Evolutionary conservation across 2,113 vertebrate species (phyloP), one percentile per base, ranked within the genome.

Genomic region (Marmota flaviventris): DNA sequence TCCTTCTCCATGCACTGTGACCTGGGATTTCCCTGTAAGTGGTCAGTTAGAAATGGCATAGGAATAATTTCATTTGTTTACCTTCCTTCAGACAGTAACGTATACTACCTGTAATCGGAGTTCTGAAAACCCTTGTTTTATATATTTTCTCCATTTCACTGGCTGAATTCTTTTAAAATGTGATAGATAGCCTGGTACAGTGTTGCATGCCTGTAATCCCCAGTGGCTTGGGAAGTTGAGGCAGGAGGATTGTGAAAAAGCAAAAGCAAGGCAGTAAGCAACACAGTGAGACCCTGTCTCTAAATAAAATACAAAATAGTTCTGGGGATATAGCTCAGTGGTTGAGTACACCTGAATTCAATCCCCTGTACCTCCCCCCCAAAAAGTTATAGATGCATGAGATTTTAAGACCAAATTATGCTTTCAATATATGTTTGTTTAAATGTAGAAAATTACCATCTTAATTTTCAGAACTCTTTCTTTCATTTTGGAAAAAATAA

Each of bases 101-200:
- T 39, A 25, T 2, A 83, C 1, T 32, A 2, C 51, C 9, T 69
- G 0, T 63, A 24, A 10, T 37, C 13, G 4, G 18, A 1, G 4
- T 7, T 78, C 65, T 91, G 24, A 84, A 87, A 92, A 42, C 0
- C 27, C 32, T 61, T 53, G n/a, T 78, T 94, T 82, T 11, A 69
- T 56, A 22, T 91, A 51, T 37, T 77, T 63, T 86, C 9, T 70
- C 85, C 14, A 69, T 81, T 92, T 91, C 69, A 45, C 86, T 89
- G 81, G 4, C 34, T 90, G 8, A 53, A 75, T 72, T 76, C 1
- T 73, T 37, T 29, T 48, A 63, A 17, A 13, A 8, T 32, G 85
- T 75, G 39, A 90, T 24, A 17, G 10, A 65, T 17, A 53, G 51
- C 51, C 51, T 53, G 51, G 4, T 16, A 14, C 14, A 14, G 16